These are phyloP conservation scores for Dinocampus coccinellae DNA, from an alignment of 2,888 invertebrate genomes.

Conservation along the genomic window DNA sequence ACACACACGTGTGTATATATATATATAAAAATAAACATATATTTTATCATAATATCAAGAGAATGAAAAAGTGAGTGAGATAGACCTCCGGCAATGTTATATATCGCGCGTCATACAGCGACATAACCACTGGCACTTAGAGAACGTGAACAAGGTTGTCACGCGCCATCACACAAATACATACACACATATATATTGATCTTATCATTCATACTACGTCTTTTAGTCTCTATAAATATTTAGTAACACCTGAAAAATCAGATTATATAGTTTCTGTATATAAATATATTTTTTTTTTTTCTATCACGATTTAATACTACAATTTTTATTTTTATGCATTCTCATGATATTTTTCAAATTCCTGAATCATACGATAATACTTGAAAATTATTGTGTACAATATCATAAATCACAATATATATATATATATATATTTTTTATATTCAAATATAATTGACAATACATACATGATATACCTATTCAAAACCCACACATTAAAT, in stretches of 20 bases:
- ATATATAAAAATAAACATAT: no score
- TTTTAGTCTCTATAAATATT: no score
- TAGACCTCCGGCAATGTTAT: conserved; percentile 61
- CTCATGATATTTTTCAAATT: no score
- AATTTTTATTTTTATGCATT: no score
- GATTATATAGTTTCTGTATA: no score
- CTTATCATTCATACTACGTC: no score
- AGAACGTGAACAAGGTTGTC: conserved; percentile 59
- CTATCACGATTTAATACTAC: no score
- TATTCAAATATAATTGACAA: background rate
- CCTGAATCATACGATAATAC: no score
- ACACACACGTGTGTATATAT: no score
- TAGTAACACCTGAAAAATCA: no score
- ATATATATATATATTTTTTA: background rate
- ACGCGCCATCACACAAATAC: conserved; percentile 42
- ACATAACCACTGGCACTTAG: conserved; percentile 56
- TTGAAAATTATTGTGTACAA: background rate
- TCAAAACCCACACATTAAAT: background rate
- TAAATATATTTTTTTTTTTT: no score
- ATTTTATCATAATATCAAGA: conserved; percentile 66
- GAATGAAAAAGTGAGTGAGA: background rate
- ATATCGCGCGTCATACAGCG: conserved; percentile 48
- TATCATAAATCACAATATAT: background rate
- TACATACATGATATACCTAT: conserved; percentile 4
- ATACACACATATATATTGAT: conserved; percentile 43